Base-by-base conservation (phyloP, 35 echinoderm and acorn worm genomes). In the Heliocidaris tuberculata region DNA sequence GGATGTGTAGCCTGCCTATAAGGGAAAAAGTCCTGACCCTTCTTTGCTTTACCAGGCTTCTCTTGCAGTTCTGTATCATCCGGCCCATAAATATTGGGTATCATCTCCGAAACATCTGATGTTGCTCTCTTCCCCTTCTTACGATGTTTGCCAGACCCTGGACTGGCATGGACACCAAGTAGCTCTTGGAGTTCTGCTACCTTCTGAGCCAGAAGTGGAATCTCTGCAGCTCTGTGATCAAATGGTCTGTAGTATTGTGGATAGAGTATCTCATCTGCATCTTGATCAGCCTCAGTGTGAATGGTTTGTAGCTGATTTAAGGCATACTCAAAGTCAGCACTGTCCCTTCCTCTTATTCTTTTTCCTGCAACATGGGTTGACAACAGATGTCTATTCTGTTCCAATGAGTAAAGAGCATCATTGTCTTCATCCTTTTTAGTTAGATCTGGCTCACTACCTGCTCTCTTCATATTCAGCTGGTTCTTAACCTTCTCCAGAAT, bases 251-350 rank as follows among this genome's bases (percentile, higher is more conserved):
- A 59, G 85, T 47, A 91, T 30, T 92, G 65, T 12, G 54, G 87
- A 49, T 91, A 71, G 12, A 95, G 88, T 19, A 96, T 49, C 13
- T 96, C 93, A 65, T 94, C 93, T 24, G 95, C 87, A 31, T 96
- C 95, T 90, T 94, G 30, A 88, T 96, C 95, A 32, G 94, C 54
- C 31, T 94, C 59, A 85, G 93, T 78, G 93, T 96, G 94, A 48
- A 96, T 96, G 30, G 88, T 54, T 86, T 96, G 90, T 15, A 96
- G 85, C 47, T 96, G 90, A 70, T 94, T 90, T 31, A 96, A 94
- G 31, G 95, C 95, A 90, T 42, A 86, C 47, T 96, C 95, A 95
- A 95, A 95, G 54, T 95, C 94, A 92, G 94, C 94, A 92, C 94
- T 95, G 88, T 60, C 94, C 56, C 87, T 92, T 16, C 91, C 91